Evolutionary conservation across 2,888 invertebrate species (phyloP).

Genomic region (Sinelater perroti): DNA sequence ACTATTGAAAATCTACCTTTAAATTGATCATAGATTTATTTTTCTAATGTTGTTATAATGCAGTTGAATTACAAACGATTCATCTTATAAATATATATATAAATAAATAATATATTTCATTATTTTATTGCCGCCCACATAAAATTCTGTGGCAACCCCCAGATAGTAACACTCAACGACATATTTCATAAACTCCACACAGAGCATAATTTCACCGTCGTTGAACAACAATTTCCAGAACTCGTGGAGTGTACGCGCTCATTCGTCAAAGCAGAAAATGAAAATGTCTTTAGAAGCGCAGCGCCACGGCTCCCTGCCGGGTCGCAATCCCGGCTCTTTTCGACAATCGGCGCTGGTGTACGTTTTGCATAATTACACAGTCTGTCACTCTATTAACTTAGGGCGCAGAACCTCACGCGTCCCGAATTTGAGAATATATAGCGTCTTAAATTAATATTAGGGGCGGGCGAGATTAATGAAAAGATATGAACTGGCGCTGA

Average conservation of each 20-base stretch:
- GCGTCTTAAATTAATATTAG: constrained; percentile 6
- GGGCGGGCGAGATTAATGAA: neutral
- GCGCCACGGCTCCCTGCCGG: neutral
- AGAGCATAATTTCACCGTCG: neutral
- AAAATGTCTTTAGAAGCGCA: neutral
- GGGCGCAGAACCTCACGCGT: neutral
- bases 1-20: no score
- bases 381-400: constrained; percentile 18
- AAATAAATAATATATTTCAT: no score
- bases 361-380: constrained; percentile 7
- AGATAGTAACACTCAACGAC: no score
- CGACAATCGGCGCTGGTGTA: constrained; percentile 9
- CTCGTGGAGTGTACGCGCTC: neutral
- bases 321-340: neutral
- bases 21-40: no score
- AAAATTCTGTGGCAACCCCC: no score
- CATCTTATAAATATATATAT: no score
- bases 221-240: constrained; percentile 4
- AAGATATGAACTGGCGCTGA: constrained; percentile 1
- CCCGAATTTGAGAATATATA: neutral
- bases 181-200: no score
- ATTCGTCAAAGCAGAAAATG: constrained; percentile 12
- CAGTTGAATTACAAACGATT: no score
- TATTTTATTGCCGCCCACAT: no score
- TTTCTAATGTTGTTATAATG: no score